These are phyloP conservation scores for Phaetusa simplex DNA, from an alignment of 2,113 vertebrate genomes.

Conservation along the genomic window DNA sequence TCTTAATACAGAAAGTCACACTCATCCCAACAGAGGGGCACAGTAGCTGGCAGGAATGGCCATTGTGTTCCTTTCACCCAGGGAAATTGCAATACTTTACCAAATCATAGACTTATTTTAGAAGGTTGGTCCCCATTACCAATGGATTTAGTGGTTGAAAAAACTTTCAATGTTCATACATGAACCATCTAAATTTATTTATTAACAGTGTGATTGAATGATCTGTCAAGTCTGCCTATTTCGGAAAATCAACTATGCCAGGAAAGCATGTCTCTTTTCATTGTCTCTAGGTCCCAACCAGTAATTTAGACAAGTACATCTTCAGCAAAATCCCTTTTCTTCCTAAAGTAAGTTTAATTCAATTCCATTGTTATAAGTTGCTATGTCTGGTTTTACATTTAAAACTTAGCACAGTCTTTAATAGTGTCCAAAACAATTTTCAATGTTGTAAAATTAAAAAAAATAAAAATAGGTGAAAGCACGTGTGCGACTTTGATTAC, in stretches of 20 bases:
- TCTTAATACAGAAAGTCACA: neutral
- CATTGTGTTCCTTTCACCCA: neutral
- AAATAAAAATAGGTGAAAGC: neutral
- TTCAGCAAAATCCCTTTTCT: neutral
- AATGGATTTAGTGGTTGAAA: neutral
- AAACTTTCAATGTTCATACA: neutral
- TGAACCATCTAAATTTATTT: neutral
- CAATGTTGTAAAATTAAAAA: neutral
- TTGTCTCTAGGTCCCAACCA: neutral
- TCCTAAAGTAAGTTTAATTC: neutral
- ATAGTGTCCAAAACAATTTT: neutral
- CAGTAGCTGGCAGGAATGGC: neutral
- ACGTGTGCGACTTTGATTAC: neutral
- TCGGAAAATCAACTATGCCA: neutral
- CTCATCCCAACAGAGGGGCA: rapidly evolving
- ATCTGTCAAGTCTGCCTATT: neutral
- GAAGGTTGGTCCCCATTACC: neutral
- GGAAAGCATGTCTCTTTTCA: neutral
- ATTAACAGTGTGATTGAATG: neutral
- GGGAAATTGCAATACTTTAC: neutral
- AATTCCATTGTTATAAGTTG: neutral
- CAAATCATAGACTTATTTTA: neutral
- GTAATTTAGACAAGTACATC: neutral
- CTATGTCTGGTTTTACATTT: neutral
- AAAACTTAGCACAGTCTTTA: neutral